phyloP scores from a whole-genome alignment of 37 sponge, comb jelly and placozoan species.

The Spongilla lacustris region DNA sequence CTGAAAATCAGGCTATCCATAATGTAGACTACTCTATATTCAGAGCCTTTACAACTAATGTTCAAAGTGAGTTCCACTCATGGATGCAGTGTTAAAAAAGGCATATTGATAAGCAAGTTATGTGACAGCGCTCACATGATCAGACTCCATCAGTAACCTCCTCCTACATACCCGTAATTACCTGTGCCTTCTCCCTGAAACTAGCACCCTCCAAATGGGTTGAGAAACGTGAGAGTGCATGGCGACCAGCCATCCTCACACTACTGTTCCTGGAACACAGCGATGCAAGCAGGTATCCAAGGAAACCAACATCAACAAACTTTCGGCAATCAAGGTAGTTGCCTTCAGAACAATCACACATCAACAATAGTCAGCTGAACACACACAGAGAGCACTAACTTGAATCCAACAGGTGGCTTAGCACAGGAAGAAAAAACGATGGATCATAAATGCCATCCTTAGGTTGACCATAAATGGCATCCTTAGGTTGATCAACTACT shows the following conservation, averaged over 20 bases:
- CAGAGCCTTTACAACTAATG: no score
- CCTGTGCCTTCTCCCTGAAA: conserved; percentile 82
- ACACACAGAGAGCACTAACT: neutral
- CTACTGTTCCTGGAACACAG: conserved; percentile 50
- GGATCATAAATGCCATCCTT: conserved; percentile 59
- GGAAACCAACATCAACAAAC: conserved; percentile 73
- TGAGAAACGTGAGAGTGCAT: conserved; percentile 57
- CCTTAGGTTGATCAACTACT: neutral
- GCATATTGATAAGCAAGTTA: no score
- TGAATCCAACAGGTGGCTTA: neutral
- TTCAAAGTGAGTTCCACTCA: no score
- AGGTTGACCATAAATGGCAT: neutral
- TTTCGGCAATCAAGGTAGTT: conserved; percentile 65
- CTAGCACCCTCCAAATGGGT: conserved; percentile 55
- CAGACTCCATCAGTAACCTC: neutral
- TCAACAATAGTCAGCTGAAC: neutral
- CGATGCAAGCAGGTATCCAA: conserved; percentile 54
- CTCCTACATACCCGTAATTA: neutral
- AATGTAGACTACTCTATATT: no score
- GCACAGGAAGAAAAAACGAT: neutral
- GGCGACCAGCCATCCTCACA: conserved; percentile 59
- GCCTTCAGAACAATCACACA: conserved; percentile 22
- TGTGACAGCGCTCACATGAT: neutral
- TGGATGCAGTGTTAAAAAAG: no score
- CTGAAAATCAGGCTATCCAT: no score